Conservation (phyloP, 35 echinoderm and acorn worm species). For the Eucidaris tribuloides region DNA sequence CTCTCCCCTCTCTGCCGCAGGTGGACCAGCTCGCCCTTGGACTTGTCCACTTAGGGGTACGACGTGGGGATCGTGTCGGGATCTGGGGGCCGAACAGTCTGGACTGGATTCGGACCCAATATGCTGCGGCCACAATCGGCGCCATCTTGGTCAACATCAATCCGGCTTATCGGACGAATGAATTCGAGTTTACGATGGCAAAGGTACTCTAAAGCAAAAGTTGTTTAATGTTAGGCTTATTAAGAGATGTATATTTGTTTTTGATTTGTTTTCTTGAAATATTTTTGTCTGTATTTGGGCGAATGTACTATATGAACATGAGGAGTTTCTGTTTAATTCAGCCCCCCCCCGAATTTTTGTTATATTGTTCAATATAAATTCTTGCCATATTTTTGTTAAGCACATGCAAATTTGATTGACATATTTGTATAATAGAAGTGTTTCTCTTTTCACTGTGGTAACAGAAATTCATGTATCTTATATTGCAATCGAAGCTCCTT, state of each 20-base stretch:
- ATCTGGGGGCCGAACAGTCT: slow-evolving; percentile 63
- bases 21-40: slow-evolving; percentile 21
- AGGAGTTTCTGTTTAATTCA: too few relatives aligned
- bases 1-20: not conserved
- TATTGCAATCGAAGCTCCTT: too few relatives aligned
- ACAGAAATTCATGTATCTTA: too few relatives aligned
- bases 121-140: slow-evolving; percentile 39
- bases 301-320: too few relatives aligned
- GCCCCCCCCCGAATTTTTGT: too few relatives aligned
- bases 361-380: too few relatives aligned
- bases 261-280: not conserved
- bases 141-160: slow-evolving; percentile 62
- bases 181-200: slow-evolving; percentile 32
- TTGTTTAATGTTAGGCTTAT: too few relatives aligned
- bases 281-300: not conserved
- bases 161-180: slow-evolving; percentile 31
- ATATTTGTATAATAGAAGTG: too few relatives aligned
- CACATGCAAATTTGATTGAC: too few relatives aligned
- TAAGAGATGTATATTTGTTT: not conserved
- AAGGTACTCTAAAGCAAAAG: not conserved
- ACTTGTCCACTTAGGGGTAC: slow-evolving; percentile 36
- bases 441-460: too few relatives aligned
- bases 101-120: slow-evolving; percentile 47
- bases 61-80: slow-evolving; percentile 31
- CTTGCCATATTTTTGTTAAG: too few relatives aligned